A percentile compares a stretch with the other conserved stretches of the same genome.
Evolutionary conservation across 2,888 invertebrate species (phyloP).

Genomic region (Ellobium chinense): DNA sequence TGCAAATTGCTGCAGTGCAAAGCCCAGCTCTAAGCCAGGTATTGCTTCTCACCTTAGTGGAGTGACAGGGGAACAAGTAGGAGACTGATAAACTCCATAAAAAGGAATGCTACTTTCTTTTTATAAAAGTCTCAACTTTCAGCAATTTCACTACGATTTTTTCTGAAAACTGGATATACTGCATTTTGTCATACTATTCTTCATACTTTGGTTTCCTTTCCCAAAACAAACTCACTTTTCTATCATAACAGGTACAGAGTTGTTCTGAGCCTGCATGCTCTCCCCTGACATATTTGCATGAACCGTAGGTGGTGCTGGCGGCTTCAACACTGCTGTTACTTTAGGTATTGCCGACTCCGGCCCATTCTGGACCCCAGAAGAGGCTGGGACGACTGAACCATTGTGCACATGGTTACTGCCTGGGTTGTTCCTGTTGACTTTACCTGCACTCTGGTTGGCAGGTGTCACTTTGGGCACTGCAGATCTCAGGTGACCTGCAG

Average conservation of each 20-base stretch:
- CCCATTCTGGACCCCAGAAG: neutral
- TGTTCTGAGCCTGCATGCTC: conserved; percentile 21
- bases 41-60: too few relatives aligned
- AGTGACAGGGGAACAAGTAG: too few relatives aligned
- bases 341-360: neutral
- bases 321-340: neutral
- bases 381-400: neutral
- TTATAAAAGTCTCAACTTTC: too few relatives aligned
- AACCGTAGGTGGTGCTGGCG: neutral
- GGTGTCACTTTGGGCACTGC: neutral
- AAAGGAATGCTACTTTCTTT: too few relatives aligned
- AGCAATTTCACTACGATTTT: too few relatives aligned
- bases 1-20: too few relatives aligned
- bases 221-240: conserved; percentile 44
- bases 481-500: neutral
- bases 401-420: neutral
- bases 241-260: conserved; percentile 37
- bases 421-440: neutral
- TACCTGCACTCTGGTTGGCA: neutral
- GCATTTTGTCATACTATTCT: too few relatives aligned
- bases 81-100: too few relatives aligned
- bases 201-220: too few relatives aligned
- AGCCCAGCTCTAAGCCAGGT: too few relatives aligned
- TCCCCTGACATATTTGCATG: conserved; percentile 24
- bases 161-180: too few relatives aligned